A percentile compares a stretch with the other conserved stretches of the same genome.
Conservation (phyloP, 2,113 vertebrate species). For the Ophthalmolycus amberensis region DNA sequence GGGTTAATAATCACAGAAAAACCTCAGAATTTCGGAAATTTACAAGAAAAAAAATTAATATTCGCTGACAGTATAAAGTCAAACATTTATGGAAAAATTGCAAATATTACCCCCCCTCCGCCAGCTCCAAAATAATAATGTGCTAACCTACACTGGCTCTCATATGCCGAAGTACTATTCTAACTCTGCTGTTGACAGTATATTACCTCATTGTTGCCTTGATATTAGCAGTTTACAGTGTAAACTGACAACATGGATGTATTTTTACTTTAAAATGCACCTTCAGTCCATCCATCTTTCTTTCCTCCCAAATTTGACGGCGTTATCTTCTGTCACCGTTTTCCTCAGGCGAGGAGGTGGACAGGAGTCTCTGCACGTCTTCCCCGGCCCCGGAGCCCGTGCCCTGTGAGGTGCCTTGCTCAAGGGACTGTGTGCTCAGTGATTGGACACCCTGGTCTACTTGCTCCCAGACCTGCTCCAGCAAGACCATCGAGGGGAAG, state of each 20-base stretch:
- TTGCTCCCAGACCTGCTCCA: conserved; percentile 98
- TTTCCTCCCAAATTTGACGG: background rate
- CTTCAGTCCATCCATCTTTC: background rate
- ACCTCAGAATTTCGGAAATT: background rate
- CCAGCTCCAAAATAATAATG: too few relatives aligned
- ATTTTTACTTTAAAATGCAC: background rate
- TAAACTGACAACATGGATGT: background rate
- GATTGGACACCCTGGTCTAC: conserved; percentile 93
- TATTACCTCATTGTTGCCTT: background rate
- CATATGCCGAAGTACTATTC: too few relatives aligned
- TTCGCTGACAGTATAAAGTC: too few relatives aligned
- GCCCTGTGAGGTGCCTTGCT: conserved; percentile 90
- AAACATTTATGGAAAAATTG: background rate
- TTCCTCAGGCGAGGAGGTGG: conserved; percentile 87
- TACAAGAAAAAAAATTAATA: too few relatives aligned
- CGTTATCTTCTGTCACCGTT: conserved; percentile 37
- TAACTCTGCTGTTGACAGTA: background rate
- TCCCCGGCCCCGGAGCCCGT: conserved; percentile 86
- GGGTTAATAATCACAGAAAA: background rate
- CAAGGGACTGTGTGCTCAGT: conserved; percentile 94
- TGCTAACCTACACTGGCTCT: too few relatives aligned
- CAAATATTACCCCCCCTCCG: too few relatives aligned
- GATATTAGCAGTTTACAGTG: background rate
- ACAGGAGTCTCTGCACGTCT: conserved; percentile 88
- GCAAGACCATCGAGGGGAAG: conserved; percentile 94